Evolutionary conservation across 1,140 invertebrate species (phyloP).

Genomic region (Bombus polaris): DNA sequence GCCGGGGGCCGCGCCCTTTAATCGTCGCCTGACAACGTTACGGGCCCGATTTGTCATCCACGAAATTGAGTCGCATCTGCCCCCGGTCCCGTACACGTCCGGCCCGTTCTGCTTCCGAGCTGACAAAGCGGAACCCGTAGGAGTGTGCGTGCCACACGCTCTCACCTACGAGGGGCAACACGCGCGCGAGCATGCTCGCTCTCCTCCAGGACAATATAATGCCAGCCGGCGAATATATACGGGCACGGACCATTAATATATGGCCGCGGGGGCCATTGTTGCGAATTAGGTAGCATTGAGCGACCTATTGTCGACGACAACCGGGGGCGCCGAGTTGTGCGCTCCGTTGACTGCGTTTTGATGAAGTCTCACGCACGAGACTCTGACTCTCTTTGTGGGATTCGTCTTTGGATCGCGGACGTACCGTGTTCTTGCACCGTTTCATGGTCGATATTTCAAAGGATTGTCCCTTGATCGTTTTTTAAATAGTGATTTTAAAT

Average conservation of each 20-base stretch:
- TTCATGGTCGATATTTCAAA: background rate
- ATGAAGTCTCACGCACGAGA: conserved; percentile 32
- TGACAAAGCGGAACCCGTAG: conserved; percentile 42
- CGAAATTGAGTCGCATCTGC: conserved; percentile 74
- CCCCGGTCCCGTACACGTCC: conserved; percentile 43
- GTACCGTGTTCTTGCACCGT: background rate
- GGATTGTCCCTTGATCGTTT: background rate
- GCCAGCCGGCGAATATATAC: conserved; percentile 61
- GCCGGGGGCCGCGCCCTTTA: conserved; percentile 71
- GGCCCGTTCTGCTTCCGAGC: conserved; percentile 58
- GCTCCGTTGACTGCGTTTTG: conserved; percentile 55
- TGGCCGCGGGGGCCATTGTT: conserved; percentile 78
- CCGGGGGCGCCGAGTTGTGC: conserved; percentile 55
- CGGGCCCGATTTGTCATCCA: conserved; percentile 73
- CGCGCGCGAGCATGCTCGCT: background rate
- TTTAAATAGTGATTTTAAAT: background rate
- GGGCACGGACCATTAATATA: conserved; percentile 78
- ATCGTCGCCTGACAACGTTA: conserved; percentile 74
- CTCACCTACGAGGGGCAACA: background rate
- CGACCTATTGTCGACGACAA: conserved; percentile 74
- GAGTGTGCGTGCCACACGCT: conserved; percentile 4
- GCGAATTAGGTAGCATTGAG: conserved; percentile 80
- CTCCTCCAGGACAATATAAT: conserved; percentile 62
- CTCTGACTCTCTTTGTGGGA: background rate
- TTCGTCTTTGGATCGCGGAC: background rate